These are phyloP conservation scores for Columba guinea DNA, from an alignment of 2,797 vertebrate genomes.

Conservation along the genomic window DNA sequence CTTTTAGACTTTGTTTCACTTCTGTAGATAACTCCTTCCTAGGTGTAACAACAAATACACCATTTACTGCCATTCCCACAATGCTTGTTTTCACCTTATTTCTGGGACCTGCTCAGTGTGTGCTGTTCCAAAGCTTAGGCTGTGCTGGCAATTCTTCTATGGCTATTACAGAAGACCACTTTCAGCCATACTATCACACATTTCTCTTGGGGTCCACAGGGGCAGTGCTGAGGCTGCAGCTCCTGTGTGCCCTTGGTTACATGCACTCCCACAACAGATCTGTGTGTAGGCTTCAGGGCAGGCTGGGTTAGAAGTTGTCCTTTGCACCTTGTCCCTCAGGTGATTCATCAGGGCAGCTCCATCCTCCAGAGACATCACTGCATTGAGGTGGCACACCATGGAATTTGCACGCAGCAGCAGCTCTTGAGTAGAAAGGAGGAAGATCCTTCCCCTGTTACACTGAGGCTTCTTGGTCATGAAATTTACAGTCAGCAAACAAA, in stretches of 20 bases:
- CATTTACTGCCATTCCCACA: background rate
- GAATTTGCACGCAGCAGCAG: background rate
- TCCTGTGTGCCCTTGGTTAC: accelerated
- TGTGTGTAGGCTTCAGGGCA: background rate
- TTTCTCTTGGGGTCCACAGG: background rate
- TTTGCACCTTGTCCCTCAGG: background rate
- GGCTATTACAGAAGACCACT: background rate
- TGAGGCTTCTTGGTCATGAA: background rate
- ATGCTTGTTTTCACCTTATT: background rate
- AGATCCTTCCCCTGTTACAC: background rate
- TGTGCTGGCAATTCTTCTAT: background rate
- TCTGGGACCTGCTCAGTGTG: background rate
- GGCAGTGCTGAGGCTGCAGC: background rate
- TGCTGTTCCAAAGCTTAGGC: background rate
- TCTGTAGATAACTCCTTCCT: background rate
- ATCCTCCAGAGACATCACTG: background rate
- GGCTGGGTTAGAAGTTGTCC: background rate
- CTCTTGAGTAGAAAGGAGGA: background rate
- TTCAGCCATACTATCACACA: background rate
- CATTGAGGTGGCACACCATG: background rate
- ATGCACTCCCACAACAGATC: background rate
- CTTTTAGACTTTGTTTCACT: background rate
- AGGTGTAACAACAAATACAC: background rate
- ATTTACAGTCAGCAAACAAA: background rate
- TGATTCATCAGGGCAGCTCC: background rate